Conservation (phyloP, 1,140 invertebrate genomes). For the Polyergus mexicanus region DNA sequence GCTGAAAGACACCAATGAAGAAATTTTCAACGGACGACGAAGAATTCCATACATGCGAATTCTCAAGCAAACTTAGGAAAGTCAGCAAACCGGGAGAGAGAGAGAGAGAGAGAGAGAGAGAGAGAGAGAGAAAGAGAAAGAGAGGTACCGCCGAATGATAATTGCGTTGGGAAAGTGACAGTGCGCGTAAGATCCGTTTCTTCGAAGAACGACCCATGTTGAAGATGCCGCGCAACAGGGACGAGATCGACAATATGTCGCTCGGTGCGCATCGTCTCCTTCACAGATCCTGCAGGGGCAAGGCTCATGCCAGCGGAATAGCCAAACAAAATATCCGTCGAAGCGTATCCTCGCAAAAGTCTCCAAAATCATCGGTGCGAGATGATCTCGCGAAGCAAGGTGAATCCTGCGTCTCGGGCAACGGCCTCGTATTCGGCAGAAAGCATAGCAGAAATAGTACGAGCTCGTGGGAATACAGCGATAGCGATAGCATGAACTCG, state of each 20-base stretch:
- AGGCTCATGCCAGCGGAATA: constrained; percentile 90
- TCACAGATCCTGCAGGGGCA: constrained; percentile 91
- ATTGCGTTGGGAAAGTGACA: constrained; percentile 36
- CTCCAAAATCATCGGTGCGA: constrained; percentile 19
- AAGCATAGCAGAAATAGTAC: constrained; percentile 86
- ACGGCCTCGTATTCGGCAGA: constrained; percentile 56
- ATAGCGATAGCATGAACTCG: constrained; percentile 87
- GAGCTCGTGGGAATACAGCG: constrained; percentile 87
- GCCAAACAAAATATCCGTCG: constrained; percentile 81
- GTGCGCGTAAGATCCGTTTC: constrained; percentile 6
- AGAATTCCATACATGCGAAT: constrained; percentile 37
- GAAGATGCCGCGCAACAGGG: constrained; percentile 87
- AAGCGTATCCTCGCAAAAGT: constrained; percentile 18
- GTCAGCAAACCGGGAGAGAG: not conserved
- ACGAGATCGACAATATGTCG: constrained; percentile 81
- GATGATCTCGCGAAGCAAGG: constrained; percentile 32
- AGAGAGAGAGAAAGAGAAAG: not conserved
- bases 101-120: not conserved
- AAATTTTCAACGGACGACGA: constrained; percentile 17
- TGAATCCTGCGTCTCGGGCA: constrained; percentile 36
- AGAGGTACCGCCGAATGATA: not conserved
- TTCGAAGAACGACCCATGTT: not conserved
- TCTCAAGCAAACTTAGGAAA: constrained; percentile 20
- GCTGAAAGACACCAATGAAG: not conserved
- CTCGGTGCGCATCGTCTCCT: constrained; percentile 85